Evolutionary conservation across 2,797 vertebrate species (phyloP).

Genomic region (Halcyon badia): DNA sequence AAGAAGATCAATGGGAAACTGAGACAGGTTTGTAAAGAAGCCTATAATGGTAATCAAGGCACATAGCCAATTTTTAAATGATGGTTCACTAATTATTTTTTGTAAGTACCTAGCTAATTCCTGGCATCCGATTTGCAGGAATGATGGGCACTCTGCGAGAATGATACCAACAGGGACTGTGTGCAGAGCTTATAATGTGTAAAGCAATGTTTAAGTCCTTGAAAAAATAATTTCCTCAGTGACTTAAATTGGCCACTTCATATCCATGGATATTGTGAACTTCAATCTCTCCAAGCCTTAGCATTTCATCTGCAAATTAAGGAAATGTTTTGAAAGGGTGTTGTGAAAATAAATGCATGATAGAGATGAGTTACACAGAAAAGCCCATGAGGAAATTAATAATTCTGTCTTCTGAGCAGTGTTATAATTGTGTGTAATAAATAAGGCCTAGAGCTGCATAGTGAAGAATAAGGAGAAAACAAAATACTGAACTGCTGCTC

Average conservation of each 20-base stretch:
- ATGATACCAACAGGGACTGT: background rate
- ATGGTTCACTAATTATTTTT: background rate
- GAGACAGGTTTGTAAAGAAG: background rate
- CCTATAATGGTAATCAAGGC: background rate
- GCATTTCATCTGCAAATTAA: background rate
- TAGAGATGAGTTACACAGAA: constrained; percentile 32
- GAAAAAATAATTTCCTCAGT: constrained; percentile 22
- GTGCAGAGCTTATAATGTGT: background rate
- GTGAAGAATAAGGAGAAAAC: constrained; percentile 38
- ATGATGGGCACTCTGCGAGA: background rate
- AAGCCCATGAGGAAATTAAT: constrained; percentile 45
- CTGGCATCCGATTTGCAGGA: background rate
- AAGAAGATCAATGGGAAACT: background rate
- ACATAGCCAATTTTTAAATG: background rate
- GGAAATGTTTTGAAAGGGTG: background rate
- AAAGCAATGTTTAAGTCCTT: background rate
- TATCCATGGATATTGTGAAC: background rate
- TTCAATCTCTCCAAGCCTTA: background rate
- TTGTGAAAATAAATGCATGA: constrained; percentile 20
- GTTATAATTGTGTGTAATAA: constrained; percentile 53
- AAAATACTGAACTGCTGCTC: constrained; percentile 29
- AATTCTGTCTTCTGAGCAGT: constrained; percentile 31
- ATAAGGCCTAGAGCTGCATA: constrained; percentile 17
- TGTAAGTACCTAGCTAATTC: background rate
- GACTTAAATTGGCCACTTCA: constrained; percentile 34